Evolutionary conservation across 2,113 vertebrate genomes (phyloP), one percentile per base, ranked within the genome.

Genomic region (Trachemys scripta): DNA sequence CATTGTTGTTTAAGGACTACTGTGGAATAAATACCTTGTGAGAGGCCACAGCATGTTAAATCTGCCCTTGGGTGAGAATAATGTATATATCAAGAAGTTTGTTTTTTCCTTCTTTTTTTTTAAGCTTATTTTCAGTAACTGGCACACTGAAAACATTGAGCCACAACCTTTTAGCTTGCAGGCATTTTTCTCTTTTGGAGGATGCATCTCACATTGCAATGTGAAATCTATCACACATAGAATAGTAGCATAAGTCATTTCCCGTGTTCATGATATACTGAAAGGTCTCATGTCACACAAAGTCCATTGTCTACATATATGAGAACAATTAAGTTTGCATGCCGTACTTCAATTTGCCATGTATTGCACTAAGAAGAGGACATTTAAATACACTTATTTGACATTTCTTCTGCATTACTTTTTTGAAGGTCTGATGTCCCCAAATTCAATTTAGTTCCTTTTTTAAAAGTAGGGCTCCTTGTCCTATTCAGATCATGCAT

Each of bases 1-100:
- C 3, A 42, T 72, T 90, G 38, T 20, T 89, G 89, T 91, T 94
- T 86, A 80, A 84, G 83, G 1, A n/a, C 0, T 3, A 69, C 72
- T 93, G 47, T 50, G 56, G 47, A 90, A 8, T 35, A 87, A 88
- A 84, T 90, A 0, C 87, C 82, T 56, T 88, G 49, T 20, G 29
- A 92, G 75, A 96, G 22, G 84, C 4, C 5, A 91, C 94, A 82
- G 2, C 65, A n/a, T 16, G 1, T 90, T 95, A 95, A 94, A 89
- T 76, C 19, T 88, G 2, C 2, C 87, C 31, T 84, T 90, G 78
- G 83, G n/a, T 45, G 89, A 90, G 16, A 81, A 35, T 10, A 87
- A 81, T 14, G 35, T 49, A 38, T 10, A 29, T 5, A 45, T 4
- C 88, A 62, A 49, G 16, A 92, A 75, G 47, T 78, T 35, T 20